Evolutionary conservation across 2,797 vertebrate genomes (phyloP).

Genomic region (Lepus oiostolus): DNA sequence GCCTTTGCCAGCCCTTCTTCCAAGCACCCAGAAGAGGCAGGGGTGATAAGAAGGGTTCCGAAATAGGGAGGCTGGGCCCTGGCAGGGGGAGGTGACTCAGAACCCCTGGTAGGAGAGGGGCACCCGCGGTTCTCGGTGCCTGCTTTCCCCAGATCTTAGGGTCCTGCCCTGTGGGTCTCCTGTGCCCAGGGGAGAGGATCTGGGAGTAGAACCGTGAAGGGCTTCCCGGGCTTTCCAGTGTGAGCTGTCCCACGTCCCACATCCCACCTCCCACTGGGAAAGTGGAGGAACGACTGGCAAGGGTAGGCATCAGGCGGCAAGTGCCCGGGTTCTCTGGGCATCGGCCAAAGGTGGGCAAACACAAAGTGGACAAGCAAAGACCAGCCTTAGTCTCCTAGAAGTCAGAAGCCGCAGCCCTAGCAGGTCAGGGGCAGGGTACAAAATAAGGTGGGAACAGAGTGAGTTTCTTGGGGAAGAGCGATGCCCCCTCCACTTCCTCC

Average conservation of each 20-base stretch:
- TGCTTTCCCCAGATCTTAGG: constrained; percentile 75
- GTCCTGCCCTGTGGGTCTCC: constrained; percentile 82
- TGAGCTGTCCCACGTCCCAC: constrained; percentile 23
- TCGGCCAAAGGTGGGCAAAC: constrained; percentile 80
- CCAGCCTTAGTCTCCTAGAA: constrained; percentile 80
- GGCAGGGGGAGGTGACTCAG: constrained; percentile 24
- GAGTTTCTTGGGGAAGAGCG: constrained; percentile 59
- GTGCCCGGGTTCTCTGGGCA: constrained; percentile 74
- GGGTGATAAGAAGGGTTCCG: constrained; percentile 20
- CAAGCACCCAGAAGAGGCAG: constrained; percentile 68
- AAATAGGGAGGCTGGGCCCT: constrained; percentile 44
- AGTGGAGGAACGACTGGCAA: constrained; percentile 71
- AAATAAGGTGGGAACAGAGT: constrained; percentile 60
- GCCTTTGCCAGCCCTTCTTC: constrained; percentile 74
- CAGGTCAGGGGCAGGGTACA: constrained; percentile 66
- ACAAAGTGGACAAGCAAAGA: constrained; percentile 80
- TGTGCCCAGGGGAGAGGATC: constrained; percentile 72
- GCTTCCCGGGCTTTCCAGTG: neutral
- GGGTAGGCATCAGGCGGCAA: constrained; percentile 70
- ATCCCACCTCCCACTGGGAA: constrained; percentile 54
- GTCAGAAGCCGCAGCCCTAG: constrained; percentile 84
- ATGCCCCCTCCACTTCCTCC: constrained; percentile 68
- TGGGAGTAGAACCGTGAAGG: constrained; percentile 61
- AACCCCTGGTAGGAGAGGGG: constrained; percentile 18
- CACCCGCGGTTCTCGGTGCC: constrained; percentile 55